Evolutionary conservation across 1,140 invertebrate species (phyloP).

Genomic region (Anthonomus grandis): DNA sequence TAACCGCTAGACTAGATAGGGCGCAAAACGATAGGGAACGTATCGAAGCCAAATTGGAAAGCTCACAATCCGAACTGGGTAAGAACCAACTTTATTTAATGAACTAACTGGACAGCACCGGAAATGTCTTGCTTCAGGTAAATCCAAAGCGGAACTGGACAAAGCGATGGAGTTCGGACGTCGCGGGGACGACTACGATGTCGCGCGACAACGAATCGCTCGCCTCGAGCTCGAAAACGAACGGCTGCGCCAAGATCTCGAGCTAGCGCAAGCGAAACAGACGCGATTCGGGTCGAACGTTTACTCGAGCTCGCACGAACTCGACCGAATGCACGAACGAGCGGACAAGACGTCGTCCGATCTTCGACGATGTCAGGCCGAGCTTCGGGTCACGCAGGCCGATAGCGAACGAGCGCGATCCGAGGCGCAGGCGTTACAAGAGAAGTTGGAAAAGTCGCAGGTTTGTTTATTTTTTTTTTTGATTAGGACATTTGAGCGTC

Average conservation of each 20-base stretch:
- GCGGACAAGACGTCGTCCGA: conserved; percentile 82
- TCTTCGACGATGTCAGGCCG: conserved; percentile 79
- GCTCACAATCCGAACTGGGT: conserved; percentile 84
- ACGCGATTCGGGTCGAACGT: conserved; percentile 63
- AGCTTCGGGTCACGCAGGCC: conserved; percentile 77
- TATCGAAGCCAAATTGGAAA: conserved; percentile 85
- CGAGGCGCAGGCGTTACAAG: conserved; percentile 81
- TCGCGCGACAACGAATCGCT: conserved; percentile 79
- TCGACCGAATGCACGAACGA: conserved; percentile 75
- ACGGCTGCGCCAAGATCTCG: conserved; percentile 77
- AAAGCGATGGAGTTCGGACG: conserved; percentile 86
- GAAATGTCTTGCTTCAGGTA: conserved; percentile 54
- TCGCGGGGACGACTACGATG: conserved; percentile 85
- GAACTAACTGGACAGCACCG: too few species aligned
- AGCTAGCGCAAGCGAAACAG: conserved; percentile 68
- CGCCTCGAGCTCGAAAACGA: conserved; percentile 88
- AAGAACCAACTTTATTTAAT: too few species aligned
- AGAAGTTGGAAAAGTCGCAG: conserved; percentile 90
- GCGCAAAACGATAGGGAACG: conserved; percentile 86
- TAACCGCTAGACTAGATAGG: conserved; percentile 81
- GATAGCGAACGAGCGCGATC: conserved; percentile 82
- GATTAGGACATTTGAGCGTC: too few species aligned
- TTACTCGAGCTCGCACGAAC: conserved; percentile 52
- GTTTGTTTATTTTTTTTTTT: conserved; percentile 1
- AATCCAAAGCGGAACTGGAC: conserved; percentile 89